Evolutionary conservation across 2,797 vertebrate genomes (phyloP).

Genomic region (Diplodus sargus): DNA sequence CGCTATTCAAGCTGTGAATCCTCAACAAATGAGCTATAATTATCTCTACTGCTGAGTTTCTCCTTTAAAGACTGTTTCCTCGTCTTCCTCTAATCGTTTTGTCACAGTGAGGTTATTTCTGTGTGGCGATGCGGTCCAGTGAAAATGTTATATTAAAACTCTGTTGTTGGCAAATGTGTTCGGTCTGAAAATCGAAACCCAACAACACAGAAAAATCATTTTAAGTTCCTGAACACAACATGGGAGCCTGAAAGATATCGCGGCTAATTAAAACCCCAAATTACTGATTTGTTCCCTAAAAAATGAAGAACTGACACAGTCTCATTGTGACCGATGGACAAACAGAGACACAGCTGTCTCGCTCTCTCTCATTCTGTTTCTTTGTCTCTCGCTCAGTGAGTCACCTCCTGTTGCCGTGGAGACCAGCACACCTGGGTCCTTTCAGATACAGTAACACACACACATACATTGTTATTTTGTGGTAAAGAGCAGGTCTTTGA

Average conservation of each 20-base stretch:
- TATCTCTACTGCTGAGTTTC: not conserved
- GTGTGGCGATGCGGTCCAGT: not conserved
- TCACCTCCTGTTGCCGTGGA: conserved; percentile 57
- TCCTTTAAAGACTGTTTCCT: not conserved
- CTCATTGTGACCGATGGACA: not conserved
- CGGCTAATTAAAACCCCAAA: not conserved
- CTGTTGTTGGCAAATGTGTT: no score
- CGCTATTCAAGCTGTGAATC: no score
- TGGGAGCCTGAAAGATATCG: no score
- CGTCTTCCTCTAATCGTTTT: not conserved
- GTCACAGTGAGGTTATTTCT: not conserved
- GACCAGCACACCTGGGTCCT: conserved; percentile 67
- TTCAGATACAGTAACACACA: conserved; percentile 51
- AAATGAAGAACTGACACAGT: not conserved
- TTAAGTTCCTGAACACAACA: conserved; percentile 7
- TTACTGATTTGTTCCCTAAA: not conserved
- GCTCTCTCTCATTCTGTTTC: not conserved
- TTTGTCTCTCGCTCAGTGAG: conserved; percentile 31
- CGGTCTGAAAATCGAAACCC: not conserved
- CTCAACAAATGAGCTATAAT: not conserved
- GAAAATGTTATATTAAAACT: no score
- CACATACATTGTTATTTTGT: not conserved
- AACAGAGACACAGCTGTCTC: conserved; percentile 3
- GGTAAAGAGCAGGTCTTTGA: no score
- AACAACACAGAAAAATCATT: not conserved